Base-by-base conservation (phyloP, 2,888 invertebrate genomes). In the Trachelus iudaicus region DNA sequence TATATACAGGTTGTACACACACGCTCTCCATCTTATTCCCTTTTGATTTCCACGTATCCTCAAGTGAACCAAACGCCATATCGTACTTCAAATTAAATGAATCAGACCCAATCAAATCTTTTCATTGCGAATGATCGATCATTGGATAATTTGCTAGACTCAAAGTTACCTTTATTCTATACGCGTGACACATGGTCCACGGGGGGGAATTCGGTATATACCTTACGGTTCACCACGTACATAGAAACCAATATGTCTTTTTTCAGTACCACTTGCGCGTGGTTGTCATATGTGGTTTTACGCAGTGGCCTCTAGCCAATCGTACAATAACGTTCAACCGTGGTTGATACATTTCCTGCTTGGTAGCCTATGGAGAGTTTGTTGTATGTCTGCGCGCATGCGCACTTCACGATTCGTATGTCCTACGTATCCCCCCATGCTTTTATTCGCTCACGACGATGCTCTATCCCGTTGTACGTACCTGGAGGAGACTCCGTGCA, bases 271-370 rank as follows among this genome's bases (percentile, higher is more conserved):
- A 2, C 1, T 2, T 9, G 56, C 23, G 56, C 23, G 56, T 3
- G 23, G 23, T 23, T 56, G 56, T 9, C 23, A 2, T 56, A 56
- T 23, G 23, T 56, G 23, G 9, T 56, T 56, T 56, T 56, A 56
- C 56, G 56, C 56, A 56, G 56, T 56, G 56, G 56, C 77, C 77
- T 77, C 81, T 75, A 79, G 78, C 82, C 77, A 69, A 78, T 83
- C 77, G 78, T 79, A 80, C 78, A 73, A 76, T 80, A 82, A 76
- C 34, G 80, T 56, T 56, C 23, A 56, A 56, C 56, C 56, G 23
- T 2, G 56, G 23, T 56, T 80, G 83, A 83, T 81, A 82, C 79
- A 81, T 84, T 86, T 86, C 86, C 83, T 82, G 86, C 83, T 84
- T 84, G 81, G 79, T 82, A 81, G 82, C 82, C 75, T 73, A 80